These are phyloP conservation scores for Epinephelus coioides DNA, from an alignment of 2,797 vertebrate species.

Conservation along the genomic window DNA sequence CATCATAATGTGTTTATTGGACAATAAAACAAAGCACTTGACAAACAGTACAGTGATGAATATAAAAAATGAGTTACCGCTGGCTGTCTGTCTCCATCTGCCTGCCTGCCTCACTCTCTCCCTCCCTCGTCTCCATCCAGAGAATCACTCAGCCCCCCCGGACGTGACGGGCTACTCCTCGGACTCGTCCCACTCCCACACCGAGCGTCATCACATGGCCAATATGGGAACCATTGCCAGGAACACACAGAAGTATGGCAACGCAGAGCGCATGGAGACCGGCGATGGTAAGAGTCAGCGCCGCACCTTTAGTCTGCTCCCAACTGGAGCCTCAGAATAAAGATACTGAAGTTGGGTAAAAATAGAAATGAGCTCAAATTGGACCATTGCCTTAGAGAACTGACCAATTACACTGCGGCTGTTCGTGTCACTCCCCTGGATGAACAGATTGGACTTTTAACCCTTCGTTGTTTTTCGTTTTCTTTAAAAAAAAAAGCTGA, in stretches of 20 bases:
- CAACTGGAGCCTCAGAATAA: background rate
- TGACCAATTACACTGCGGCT: constrained; percentile 51
- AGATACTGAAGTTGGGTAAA: constrained; percentile 20
- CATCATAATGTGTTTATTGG: constrained; percentile 31
- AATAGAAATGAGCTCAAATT: constrained; percentile 57
- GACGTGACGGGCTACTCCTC: constrained; percentile 98
- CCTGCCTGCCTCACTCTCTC: background rate
- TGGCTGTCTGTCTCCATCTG: constrained; percentile 30
- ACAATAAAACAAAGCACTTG: constrained; percentile 27
- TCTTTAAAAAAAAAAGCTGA: constrained; percentile 27
- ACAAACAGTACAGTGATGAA: constrained; percentile 27
- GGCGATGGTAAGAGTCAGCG: constrained; percentile 74
- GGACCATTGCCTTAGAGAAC: constrained; percentile 58
- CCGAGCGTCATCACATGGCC: constrained; percentile 86
- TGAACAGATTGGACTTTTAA: constrained; percentile 39
- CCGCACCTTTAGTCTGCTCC: constrained; percentile 13
- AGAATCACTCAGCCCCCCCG: constrained; percentile 97
- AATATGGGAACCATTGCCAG: constrained; percentile 90
- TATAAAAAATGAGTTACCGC: constrained; percentile 47
- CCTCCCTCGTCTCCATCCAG: constrained; percentile 73
- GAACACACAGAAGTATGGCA: constrained; percentile 94
- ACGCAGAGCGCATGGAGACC: constrained; percentile 93
- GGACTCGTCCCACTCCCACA: constrained; percentile 90
- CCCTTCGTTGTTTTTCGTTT: background rate
- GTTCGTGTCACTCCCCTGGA: constrained; percentile 52